Evolutionary conservation across 2,797 vertebrate species (phyloP), one percentile per base, ranked within the genome.

Genomic region (Periparus ater): DNA sequence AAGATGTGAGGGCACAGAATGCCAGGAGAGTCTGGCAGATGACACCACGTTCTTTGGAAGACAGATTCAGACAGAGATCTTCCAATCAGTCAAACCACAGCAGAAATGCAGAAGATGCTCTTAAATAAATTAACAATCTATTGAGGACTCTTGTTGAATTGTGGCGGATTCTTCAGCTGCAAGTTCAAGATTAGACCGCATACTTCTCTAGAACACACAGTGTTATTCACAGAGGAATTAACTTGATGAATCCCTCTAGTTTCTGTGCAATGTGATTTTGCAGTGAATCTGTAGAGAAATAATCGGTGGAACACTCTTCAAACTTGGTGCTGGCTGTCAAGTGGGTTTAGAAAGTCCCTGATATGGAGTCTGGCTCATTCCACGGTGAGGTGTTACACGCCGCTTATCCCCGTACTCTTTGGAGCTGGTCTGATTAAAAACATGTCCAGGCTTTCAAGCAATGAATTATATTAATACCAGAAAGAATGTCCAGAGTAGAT

Each of bases 401-500:
- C 67, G 74, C 85, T 95, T 76, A 72, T 67, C 86, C 76, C 77
- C 85, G 95, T 68, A 44, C 68, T 82, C 82, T 73, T 55, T 62
- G 77, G 83, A 89, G 83, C 48, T 86, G 47, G 7, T 36, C 78
- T 95, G 83, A 94, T 74, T 78, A 83, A 97, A 89, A 82, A 61
- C 75, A 94, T 36, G 42, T 89, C 79, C 81, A 68, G 74, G 47
- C 42, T 93, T 95, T 85, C 93, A 96, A 90, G 75, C 91, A 96
- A 96, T 70, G 72, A 62, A 84, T 89, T 85, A 74, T 66, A 65
- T 83, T 83, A 90, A 93, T 76, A 86, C 92, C 87, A 89, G 70
- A 96, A 97, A 89, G 94, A 91, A 93, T 72, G 80, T 79, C 88
- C 88, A 91, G 81, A 77, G 79, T 45, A 81, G 92, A 94, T 96